Evolutionary conservation across 2,888 invertebrate species (phyloP).

Genomic region (Nesidiocoris tenuis): DNA sequence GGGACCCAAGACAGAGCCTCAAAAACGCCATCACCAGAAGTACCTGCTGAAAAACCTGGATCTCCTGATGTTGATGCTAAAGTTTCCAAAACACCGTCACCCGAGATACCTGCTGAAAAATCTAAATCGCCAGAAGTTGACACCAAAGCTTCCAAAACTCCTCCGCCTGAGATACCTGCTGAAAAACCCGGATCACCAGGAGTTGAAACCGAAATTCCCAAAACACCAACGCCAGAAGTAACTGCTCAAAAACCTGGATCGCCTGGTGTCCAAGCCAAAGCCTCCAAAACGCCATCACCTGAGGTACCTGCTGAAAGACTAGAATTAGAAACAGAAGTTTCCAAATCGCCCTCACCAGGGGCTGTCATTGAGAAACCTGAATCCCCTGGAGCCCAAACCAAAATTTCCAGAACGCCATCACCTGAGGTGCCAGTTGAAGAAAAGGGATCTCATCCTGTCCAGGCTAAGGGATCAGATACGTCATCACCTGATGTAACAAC

Average conservation of each 20-base stretch:
- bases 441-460: not conserved
- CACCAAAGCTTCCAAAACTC: constrained; percentile 1
- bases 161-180: constrained; percentile 9
- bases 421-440: constrained; percentile 1
- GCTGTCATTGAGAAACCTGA: not conserved
- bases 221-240: constrained; percentile 8
- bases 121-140: not conserved
- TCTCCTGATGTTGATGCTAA: not conserved
- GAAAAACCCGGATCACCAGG: not conserved
- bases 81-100: constrained; percentile 30
- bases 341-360: constrained; percentile 12
- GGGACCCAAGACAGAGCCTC: not conserved
- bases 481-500: not conserved
- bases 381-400: not conserved
- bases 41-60: not conserved
- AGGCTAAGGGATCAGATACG: not conserved
- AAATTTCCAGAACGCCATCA: constrained; percentile 13
- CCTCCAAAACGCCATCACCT: constrained; percentile 17
- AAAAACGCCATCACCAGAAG: constrained; percentile 27
- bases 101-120: constrained; percentile 1
- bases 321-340: not conserved
- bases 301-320: not conserved
- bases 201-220: not conserved
- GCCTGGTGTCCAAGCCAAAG: not conserved
- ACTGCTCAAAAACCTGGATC: not conserved